Conservation (phyloP, 2,797 vertebrate genomes). For the Melanotaenia pygmaea region DNA sequence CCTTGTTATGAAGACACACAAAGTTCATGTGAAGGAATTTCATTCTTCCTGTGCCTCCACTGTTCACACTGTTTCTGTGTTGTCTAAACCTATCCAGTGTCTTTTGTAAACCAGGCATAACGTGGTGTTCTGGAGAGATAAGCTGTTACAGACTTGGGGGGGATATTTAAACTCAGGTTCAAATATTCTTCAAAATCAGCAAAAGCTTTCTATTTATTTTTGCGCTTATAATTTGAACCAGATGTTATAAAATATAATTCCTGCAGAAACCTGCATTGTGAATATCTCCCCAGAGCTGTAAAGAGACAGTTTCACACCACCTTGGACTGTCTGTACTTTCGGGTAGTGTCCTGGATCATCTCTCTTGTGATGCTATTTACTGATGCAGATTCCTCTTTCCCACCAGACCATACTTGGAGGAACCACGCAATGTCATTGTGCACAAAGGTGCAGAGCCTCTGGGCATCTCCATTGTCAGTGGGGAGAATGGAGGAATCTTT, state of each 20-base stretch:
- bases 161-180: constrained; percentile 12
- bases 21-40: constrained; percentile 50
- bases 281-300: constrained; percentile 62
- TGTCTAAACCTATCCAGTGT: constrained; percentile 21
- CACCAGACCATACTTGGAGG: constrained; percentile 93
- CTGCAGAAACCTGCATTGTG: constrained; percentile 13
- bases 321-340: constrained; percentile 15
- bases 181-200: constrained; percentile 18
- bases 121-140: constrained; percentile 33
- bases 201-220: constrained; percentile 7
- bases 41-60: constrained; percentile 42
- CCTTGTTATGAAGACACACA: constrained; percentile 50
- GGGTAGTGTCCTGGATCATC: background rate
- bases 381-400: constrained; percentile 27
- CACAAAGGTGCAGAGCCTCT: constrained; percentile 96
- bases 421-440: constrained; percentile 94
- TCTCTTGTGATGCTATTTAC: constrained; percentile 12
- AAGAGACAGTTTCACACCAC: constrained; percentile 22
- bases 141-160: constrained; percentile 48
- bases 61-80: constrained; percentile 17
- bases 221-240: constrained; percentile 7
- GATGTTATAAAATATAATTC: background rate
- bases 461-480: constrained; percentile 97
- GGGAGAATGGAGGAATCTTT: constrained; percentile 97
- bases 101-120: constrained; percentile 20